Evolutionary conservation across 2,797 vertebrate species (phyloP), one percentile per base, ranked within the genome.

Genomic region (Lepidocolaptes lacrymiger): DNA sequence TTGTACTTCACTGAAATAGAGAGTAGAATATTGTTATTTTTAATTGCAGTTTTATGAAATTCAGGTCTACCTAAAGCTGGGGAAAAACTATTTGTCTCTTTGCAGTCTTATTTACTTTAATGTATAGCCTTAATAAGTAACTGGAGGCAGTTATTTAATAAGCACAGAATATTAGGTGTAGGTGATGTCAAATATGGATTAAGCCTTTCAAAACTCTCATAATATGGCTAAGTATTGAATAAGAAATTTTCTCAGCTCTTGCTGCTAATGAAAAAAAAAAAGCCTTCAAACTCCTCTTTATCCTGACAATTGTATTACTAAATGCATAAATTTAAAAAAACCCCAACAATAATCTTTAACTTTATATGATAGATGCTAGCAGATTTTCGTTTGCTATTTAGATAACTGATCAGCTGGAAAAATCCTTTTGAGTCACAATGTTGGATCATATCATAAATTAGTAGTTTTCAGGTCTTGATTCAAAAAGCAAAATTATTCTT

Each of bases 61-160:
- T 81, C 28, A 68, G 21, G 37, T 12, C 28, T 63, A 69, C 81
- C 34, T 81, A 66, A 88, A 94, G 69, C 54, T 6, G 4, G 6
- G 8, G 36, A 13, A 30, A 52, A 64, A 83, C 32, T 69, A 52
- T 54, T 54, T 77, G 52, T 59, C 27, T 73, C 58, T 85, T 90
- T 7, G 5, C 9, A 75, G 41, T 74, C 72, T 77, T 90, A 91
- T 85, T 96, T 95, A 68, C 49, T 95, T 71, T 90, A 95, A 94
- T 86, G 87, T 86, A 95, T 81, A 91, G 32, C 63, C 64, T 88
- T 89, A 92, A 93, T 95, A 97, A 94, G 67, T 92, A 79, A 84
- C 76, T 54, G 73, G 83, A 94, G 84, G 15, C n/a, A 91, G 48
- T 79, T 91, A 93, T 95, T 95, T 74, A 92, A 94, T 91, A 95